These are phyloP conservation scores for Drosophila auraria DNA, from an alignment of 1,140 invertebrate species.

Conservation along the genomic window DNA sequence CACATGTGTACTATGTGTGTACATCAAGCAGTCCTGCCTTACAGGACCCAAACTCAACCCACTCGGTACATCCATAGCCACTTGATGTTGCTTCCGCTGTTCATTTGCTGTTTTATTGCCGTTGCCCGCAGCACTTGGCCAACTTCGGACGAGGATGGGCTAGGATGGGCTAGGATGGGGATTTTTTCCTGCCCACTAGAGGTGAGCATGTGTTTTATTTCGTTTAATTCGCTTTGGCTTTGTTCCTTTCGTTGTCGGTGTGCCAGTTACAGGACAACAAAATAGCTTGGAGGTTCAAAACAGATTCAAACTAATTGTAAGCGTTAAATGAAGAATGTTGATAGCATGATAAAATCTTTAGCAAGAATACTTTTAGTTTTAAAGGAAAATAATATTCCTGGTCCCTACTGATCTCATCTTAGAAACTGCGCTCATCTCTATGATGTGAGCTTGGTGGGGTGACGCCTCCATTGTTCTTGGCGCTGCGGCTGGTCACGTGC, in stretches of 20 bases:
- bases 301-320: neutral
- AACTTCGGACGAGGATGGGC: slow-evolving; percentile 19
- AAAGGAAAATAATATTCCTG: too few species aligned
- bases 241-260: slow-evolving; percentile 1
- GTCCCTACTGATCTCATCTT: neutral
- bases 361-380: neutral
- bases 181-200: slow-evolving; percentile 24
- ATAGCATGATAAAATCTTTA: neutral
- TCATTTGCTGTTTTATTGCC: slow-evolving; percentile 81
- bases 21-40: slow-evolving; percentile 28
- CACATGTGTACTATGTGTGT: slow-evolving; percentile 10
- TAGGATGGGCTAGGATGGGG: slow-evolving; percentile 4
- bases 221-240: slow-evolving; percentile 36
- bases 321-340: neutral
- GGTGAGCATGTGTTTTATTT: slow-evolving; percentile 45
- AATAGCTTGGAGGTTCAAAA: neutral
- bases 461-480: slow-evolving; percentile 40
- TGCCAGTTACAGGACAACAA: slow-evolving; percentile 1
- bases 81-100: slow-evolving; percentile 77
- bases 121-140: slow-evolving; percentile 51
- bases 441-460: neutral
- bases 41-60: slow-evolving; percentile 40
- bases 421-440: slow-evolving; percentile 32
- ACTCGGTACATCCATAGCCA: slow-evolving; percentile 45
- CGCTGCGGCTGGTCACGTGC: slow-evolving; percentile 61